These are phyloP conservation scores for Miichthys miiuy DNA, from an alignment of 2,797 vertebrate genomes.

Conservation along the genomic window DNA sequence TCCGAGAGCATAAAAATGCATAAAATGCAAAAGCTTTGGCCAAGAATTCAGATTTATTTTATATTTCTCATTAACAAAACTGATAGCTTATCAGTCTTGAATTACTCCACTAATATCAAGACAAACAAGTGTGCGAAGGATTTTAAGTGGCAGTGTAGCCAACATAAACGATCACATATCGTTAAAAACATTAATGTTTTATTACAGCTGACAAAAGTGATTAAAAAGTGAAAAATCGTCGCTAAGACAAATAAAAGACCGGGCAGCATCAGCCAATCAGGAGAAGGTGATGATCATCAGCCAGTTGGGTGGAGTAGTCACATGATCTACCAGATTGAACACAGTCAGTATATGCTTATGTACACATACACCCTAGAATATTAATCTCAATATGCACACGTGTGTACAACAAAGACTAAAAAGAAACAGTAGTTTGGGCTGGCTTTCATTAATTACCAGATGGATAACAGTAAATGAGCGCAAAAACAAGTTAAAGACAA, in stretches of 20 bases:
- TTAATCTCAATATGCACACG: not conserved
- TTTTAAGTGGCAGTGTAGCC: not conserved
- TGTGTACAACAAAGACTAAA: not conserved
- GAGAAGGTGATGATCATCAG: not conserved
- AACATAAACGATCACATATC: not conserved
- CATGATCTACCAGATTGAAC: not conserved
- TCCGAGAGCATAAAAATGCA: constrained; percentile 10
- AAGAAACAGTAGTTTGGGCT: not conserved
- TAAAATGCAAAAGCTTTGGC: constrained; percentile 4
- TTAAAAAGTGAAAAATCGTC: not conserved
- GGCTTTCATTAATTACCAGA: constrained; percentile 7
- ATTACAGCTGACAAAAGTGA: not conserved
- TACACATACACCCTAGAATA: not conserved
- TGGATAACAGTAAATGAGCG: not conserved
- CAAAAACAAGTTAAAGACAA: not conserved
- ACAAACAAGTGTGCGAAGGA: not conserved
- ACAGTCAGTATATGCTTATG: not conserved
- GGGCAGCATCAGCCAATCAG: not conserved
- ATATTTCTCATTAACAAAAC: not conserved
- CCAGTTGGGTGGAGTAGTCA: not conserved
- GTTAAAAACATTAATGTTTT: not conserved
- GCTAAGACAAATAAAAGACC: not conserved
- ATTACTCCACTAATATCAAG: not conserved
- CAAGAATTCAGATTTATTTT: not conserved
- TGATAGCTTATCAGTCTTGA: not conserved